Evolutionary conservation across 2,888 invertebrate species (phyloP), one percentile per base, ranked within the genome.

Genomic region (Phasia obesa): DNA sequence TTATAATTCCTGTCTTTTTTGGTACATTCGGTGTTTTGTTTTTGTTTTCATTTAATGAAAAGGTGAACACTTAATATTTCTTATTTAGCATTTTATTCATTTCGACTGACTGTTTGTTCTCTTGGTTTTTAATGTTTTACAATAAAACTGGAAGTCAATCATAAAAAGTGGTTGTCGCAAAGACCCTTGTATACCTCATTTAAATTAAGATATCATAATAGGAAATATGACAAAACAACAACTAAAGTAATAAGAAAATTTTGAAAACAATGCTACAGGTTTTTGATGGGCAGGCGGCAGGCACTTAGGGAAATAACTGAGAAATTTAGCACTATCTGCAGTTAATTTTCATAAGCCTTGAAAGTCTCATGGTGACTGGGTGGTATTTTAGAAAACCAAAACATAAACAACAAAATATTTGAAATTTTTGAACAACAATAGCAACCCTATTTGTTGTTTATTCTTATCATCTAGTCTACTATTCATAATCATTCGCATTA

Each of bases 241-340:
- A 7, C 42, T 4, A 47, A 15, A 55, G 4, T 35, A 55, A 21
- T 19, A 53, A 5, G 11, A 64, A 55, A 64, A 60, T 25, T 53
- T 27, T 27, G 62, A 64, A 25, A 59, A 64, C 69, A 27, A 57
- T 64, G 81, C 55, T 64, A 59, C 53, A 69, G 55, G 59, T 77
- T 67, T 77, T 76, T 84, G 84, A 85, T 85, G 85, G n/a, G n/a
- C n/a, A n/a, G n/a, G n/a, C n/a, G n/a, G n/a, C n/a, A n/a, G 76
- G 74, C 75, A 78, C 69, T 85, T 80, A 38, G 84, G 85, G 84
- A 85, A 85, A 85, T 84, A 80, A 77, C 77, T 60, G 49, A 74
- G 59, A 77, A 84, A 81, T 80, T 74, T 76, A 81, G 80, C 73
- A 75, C 77, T 57, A 77, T 67, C 73, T 67, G 60, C 47, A 67